Conservation (phyloP, 2,113 vertebrate species). For the Oreamnos americanus region DNA sequence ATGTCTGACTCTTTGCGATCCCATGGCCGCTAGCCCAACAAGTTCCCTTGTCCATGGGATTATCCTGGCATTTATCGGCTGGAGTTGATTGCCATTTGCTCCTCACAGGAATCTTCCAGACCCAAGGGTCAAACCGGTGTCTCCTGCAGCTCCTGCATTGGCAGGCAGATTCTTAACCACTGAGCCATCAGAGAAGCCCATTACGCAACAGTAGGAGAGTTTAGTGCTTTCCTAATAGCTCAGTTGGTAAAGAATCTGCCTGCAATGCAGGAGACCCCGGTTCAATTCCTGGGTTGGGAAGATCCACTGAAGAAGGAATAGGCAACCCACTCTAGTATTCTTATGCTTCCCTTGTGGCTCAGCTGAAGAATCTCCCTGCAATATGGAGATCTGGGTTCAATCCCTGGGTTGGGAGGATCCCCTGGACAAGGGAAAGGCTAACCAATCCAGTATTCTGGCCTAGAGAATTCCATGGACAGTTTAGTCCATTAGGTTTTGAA, state of each 20-base stretch:
- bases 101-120: not conserved
- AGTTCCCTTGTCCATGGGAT: not conserved
- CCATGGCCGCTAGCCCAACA: not conserved
- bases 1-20: not conserved
- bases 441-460: not conserved
- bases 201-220: not conserved
- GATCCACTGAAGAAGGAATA: not conserved
- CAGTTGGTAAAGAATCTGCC: not conserved
- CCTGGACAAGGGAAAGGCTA: not conserved
- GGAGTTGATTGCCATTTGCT: not conserved
- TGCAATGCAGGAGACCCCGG: not conserved
- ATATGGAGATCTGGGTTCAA: fast-evolving
- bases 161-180: not conserved
- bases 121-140: not conserved
- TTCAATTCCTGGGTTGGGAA: not conserved
- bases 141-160: not conserved
- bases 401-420: not conserved
- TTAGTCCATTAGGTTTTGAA: not conserved
- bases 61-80: not conserved
- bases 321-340: not conserved
- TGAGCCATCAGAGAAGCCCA: not conserved
- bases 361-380: not conserved
- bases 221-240: not conserved
- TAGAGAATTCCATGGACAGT: not conserved
- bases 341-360: not conserved